Conservation (phyloP, 2,888 invertebrate genomes). For the Mamestra brassicae region DNA sequence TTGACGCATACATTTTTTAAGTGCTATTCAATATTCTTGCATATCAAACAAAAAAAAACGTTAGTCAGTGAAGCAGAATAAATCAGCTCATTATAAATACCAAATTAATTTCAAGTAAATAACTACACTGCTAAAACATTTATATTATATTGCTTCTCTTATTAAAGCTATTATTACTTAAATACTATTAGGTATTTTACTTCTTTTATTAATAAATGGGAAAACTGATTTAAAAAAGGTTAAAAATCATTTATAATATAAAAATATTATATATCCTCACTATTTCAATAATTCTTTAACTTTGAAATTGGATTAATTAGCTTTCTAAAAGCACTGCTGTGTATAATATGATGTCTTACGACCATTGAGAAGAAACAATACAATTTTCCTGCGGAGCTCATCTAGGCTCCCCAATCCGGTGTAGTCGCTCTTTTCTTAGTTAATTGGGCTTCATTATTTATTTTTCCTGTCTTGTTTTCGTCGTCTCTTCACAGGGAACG, state of each 20-base stretch:
- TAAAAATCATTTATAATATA: background rate
- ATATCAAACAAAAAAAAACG: too few relatives aligned
- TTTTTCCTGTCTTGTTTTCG: conserved; percentile 77
- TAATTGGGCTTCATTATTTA: conserved; percentile 84
- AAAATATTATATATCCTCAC: background rate
- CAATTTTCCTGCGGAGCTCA: conserved; percentile 26
- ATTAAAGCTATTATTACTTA: background rate
- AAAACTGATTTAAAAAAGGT: background rate
- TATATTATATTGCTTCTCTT: background rate
- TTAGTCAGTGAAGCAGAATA: background rate
- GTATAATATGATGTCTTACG: background rate
- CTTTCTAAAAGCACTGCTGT: background rate
- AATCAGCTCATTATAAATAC: background rate
- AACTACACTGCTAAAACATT: background rate
- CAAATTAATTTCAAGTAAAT: background rate
- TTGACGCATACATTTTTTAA: too few relatives aligned
- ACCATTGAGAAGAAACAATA: background rate
- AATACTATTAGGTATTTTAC: background rate
- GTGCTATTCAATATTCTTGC: too few relatives aligned
- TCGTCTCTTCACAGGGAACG: conserved; percentile 74
- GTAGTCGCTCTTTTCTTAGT: conserved; percentile 74
- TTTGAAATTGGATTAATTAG: background rate
- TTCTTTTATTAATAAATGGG: background rate
- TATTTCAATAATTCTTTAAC: background rate
- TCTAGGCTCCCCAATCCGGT: conserved; percentile 54